These are phyloP conservation scores for Nomada ferruginata DNA, from an alignment of 2,888 invertebrate genomes.

Conservation along the genomic window DNA sequence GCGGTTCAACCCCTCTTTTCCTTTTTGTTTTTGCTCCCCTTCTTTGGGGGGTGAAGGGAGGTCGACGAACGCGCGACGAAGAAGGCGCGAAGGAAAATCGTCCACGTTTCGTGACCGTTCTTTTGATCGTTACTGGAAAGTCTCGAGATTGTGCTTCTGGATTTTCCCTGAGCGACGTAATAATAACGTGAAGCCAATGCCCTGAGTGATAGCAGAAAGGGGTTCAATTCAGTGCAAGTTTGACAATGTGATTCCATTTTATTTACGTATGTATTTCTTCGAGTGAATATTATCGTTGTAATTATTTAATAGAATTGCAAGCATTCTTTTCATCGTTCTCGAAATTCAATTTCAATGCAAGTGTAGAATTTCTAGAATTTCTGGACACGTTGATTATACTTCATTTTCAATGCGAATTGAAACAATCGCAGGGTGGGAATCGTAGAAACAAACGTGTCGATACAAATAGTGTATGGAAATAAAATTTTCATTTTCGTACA, in stretches of 20 bases:
- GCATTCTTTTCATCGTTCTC: no score
- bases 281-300: no score
- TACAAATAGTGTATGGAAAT: not conserved
- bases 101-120: not conserved
- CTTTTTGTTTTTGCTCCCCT: conserved; percentile 10
- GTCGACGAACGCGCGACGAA: not conserved
- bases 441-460: not conserved
- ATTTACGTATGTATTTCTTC: no score
- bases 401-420: no score
- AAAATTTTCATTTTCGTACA: not conserved
- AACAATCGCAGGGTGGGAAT: not conserved
- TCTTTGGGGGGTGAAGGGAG: not conserved
- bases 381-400: no score
- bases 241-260: no score
- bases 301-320: no score
- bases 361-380: no score
- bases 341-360: no score
- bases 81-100: not conserved
- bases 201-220: not conserved
- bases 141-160: not conserved
- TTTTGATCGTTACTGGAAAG: conserved; percentile 8
- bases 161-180: not conserved
- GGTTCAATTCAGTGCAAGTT: not conserved
- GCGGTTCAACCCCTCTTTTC: not conserved
- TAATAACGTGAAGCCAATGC: no score